Evolutionary conservation across 2,113 vertebrate genomes (phyloP).

Genomic region (Sceloporus tristichus): DNA sequence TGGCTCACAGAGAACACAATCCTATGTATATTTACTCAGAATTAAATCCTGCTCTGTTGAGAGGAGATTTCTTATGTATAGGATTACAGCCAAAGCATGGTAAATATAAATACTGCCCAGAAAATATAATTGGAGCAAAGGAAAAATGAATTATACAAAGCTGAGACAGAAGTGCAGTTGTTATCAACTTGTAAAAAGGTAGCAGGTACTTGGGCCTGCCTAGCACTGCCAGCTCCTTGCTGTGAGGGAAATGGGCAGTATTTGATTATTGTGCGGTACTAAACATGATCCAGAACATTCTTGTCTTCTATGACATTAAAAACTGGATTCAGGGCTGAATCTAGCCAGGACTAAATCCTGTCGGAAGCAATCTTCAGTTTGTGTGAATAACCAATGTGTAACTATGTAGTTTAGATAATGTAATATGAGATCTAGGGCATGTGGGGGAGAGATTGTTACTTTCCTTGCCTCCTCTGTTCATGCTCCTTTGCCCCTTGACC

Average conservation of each 20-base stretch:
- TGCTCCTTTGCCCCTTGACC: constrained; percentile 20
- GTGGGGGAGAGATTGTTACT: not conserved
- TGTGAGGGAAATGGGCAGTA: too few species aligned
- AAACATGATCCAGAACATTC: not conserved
- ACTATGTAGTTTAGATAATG: not conserved
- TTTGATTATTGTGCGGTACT: not conserved
- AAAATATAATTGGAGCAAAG: not conserved
- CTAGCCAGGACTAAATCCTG: not conserved
- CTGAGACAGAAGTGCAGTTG: not conserved
- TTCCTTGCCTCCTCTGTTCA: not conserved
- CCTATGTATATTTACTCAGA: constrained; percentile 1
- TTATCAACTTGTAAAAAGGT: not conserved
- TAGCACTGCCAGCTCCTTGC: not conserved
- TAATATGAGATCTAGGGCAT: not conserved
- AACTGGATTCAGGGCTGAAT: not conserved
- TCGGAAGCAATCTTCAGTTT: not conserved
- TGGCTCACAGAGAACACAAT: not conserved
- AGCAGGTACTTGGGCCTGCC: not conserved
- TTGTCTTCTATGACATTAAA: not conserved
- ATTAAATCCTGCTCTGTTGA: constrained; percentile 4
- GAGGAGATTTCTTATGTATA: not conserved
- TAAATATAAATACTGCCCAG: not conserved
- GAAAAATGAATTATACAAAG: not conserved
- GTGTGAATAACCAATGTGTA: not conserved
- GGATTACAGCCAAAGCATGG: not conserved